Evolutionary conservation across 2,888 invertebrate genomes (phyloP), one percentile per base, ranked within the genome.

Genomic region (Leptogaster cylindrica): DNA sequence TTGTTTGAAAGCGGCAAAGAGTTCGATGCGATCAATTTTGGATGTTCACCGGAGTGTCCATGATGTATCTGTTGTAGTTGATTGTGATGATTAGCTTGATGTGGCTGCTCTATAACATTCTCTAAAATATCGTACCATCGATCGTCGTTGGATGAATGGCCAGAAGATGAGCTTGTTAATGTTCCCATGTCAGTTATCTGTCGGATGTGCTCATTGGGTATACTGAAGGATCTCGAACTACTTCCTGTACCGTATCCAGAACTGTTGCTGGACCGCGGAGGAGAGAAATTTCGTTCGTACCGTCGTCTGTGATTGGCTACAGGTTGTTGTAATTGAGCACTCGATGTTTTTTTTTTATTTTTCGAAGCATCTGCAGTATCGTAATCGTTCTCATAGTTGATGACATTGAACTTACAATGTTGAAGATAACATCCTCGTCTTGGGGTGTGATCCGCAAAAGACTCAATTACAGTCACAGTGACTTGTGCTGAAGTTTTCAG

Each of bases 401-500:
- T 81, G 66, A 85, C 83, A 72, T 86, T 83, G 75, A 87, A 87
- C 77, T 86, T 86, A 78, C 89, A 89, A 72, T 86, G 86, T 72
- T 85, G 85, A 33, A 87, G 77, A 41, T 84, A 83, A 76, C 89
- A 89, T 18, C 89, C 89, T 74, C 88, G 86, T 73, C 91, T 82
- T 1, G 90, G 87, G 44, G 84, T 83, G 44, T 89, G 88, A 75
- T 91, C 90, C 4, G 73, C 31, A 64, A 86, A 81, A 0, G 94
- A 91, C 33, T 90, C 90, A 74, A 92, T 89, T 67, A 92, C 89
- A 68, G 90, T 88, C 31, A 95, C 90, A 41, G 91, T 92, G 61
- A 96, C 94, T 48, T 91, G 89, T 70, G 89, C 88, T 3, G 94
- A 93, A 0, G 94, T 95, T 82, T 95, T 92, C 68, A 97, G 83